Base-by-base conservation (phyloP, 2,797 vertebrate species). In the Sciurus vulgaris region DNA sequence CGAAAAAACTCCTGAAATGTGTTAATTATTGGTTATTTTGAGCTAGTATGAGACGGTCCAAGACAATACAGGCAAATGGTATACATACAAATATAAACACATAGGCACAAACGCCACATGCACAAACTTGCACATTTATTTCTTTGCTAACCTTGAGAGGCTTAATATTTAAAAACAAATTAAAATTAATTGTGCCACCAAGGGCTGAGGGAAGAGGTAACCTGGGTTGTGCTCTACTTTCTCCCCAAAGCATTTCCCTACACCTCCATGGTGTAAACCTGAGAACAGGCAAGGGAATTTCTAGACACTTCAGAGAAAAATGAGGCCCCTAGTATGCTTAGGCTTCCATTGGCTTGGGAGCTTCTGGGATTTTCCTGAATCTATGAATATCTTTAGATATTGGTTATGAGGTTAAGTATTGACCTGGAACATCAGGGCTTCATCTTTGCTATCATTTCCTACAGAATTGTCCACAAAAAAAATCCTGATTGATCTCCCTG, bases 401-500 rank as follows among this genome's bases (percentile, higher is more conserved):
- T 98, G 54, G 98, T 99, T 99, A 99, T 99, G 97, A 98, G 67
- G 97, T 96, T 54, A 4, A 98, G 98, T 0, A 97, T 97, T 20
- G 77, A 97, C 56, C 69, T 98, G 97, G 90, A 10, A 33, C 98
- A 98, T 85, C 17, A 74, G 17, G 67, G 22, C 12, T 30, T 85
- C 6, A 3, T 9, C 14, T 7, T 11, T 17, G 8, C 14, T 8
- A 13, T 2, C 97, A 77, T 74, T 95, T 91, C 98, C 94, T 99
- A 98, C 72, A 95, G 96, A 0, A 98, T 98, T 35, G 97, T 98
- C 90, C 99, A 92, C 56, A 99, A 99, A 98, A 7, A 99, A 4
- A 99, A 47, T 99, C 99, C 97, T 99, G 99, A 94, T 99, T 99
- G 96, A 99, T 97, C 72, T 99, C 98, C 67, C 98, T 98, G 5